Evolutionary conservation across 2,113 vertebrate species (phyloP).

Genomic region (Atractosteus spatula): DNA sequence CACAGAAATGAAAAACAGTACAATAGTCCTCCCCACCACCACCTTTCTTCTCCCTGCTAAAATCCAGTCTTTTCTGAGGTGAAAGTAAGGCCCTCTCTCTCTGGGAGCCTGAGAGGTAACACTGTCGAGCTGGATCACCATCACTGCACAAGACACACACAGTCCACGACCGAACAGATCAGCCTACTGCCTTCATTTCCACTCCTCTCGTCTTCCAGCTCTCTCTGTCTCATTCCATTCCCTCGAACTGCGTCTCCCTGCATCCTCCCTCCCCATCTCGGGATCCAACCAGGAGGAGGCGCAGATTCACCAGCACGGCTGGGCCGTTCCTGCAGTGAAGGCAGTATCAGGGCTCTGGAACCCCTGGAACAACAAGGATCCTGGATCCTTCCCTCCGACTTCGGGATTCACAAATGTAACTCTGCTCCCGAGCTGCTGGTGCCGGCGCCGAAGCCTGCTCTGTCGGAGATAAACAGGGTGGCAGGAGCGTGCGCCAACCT

Average conservation of each 20-base stretch:
- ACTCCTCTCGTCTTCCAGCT: not conserved
- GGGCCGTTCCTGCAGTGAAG: too few relatives aligned
- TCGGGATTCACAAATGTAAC: too few relatives aligned
- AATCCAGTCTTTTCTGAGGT: not conserved
- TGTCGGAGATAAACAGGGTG: too few relatives aligned
- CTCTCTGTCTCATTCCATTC: not conserved
- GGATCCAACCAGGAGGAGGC: not conserved
- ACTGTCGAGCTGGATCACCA: conserved; percentile 12
- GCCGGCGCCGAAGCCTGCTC: too few relatives aligned
- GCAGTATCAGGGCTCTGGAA: too few relatives aligned
- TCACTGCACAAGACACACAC: not conserved
- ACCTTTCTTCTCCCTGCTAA: not conserved
- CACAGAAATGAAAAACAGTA: too few relatives aligned
- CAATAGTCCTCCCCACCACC: not conserved
- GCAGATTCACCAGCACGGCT: too few relatives aligned
- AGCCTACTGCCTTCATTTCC: not conserved
- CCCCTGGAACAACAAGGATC: too few relatives aligned
- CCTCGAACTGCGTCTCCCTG: not conserved
- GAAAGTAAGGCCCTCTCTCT: conserved; percentile 3
- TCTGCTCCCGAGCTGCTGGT: too few relatives aligned
- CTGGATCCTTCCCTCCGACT: too few relatives aligned
- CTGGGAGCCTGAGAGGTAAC: conserved; percentile 10
- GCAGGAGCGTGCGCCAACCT: too few relatives aligned
- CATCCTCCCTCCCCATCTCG: not conserved
- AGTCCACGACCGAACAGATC: not conserved